Percentiles rank a stretch among this genome's conserved stretches.
phyloP scores from a whole-genome alignment of 2,113 vertebrate genomes.

The Dissostichus mawsoni region DNA sequence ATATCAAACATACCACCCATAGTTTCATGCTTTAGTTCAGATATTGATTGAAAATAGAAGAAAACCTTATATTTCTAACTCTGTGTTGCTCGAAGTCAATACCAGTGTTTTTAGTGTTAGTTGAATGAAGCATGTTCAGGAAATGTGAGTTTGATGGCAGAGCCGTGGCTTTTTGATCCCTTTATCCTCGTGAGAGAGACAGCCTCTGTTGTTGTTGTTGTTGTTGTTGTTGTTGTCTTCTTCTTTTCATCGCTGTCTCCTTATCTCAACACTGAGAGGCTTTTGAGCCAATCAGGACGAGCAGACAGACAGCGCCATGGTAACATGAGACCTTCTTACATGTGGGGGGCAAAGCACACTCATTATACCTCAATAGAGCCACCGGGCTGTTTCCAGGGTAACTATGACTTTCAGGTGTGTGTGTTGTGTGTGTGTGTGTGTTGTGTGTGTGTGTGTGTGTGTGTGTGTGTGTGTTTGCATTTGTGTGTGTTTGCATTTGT shows the following conservation, averaged over 20 bases:
- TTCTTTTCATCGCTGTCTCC: constrained; percentile 16
- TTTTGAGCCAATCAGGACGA: constrained; percentile 58
- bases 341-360: constrained; percentile 69
- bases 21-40: no score
- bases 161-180: no score
- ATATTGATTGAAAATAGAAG: no score
- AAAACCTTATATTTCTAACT: no score
- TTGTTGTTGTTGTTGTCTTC: neutral
- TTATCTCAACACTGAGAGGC: constrained; percentile 41
- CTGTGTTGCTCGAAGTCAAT: neutral
- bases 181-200: no score
- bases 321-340: constrained; percentile 71
- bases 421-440: neutral
- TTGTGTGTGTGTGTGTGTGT: neutral
- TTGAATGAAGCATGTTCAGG: neutral
- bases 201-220: no score
- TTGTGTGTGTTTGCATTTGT: constrained; percentile 39
- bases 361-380: constrained; percentile 72
- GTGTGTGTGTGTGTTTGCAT: constrained; percentile 50
- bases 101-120: neutral
- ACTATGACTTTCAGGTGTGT: constrained; percentile 71
- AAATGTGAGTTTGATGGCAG: no score
- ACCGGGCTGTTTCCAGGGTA: constrained; percentile 80
- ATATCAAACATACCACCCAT: no score
- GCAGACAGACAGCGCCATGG: constrained; percentile 68